Evolutionary conservation across 2,888 invertebrate species (phyloP).

Genomic region (Drosophila engyochracea): DNA sequence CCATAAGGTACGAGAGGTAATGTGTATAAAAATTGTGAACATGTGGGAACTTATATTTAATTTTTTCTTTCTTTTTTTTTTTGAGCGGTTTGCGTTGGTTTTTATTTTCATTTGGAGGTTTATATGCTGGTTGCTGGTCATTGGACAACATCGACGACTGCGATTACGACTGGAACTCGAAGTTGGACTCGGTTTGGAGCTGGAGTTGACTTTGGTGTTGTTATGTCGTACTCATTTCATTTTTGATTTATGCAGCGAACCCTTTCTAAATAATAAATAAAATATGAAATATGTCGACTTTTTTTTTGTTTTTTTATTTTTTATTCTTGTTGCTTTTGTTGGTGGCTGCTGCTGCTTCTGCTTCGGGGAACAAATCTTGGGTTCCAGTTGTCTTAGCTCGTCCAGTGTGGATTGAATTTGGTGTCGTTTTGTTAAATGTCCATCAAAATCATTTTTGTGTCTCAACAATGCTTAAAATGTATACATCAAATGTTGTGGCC

Average conservation of each 20-base stretch:
- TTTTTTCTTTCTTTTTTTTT: slow-evolving; percentile 35
- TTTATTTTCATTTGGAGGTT: slow-evolving; percentile 58
- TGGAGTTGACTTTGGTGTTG: slow-evolving; percentile 66
- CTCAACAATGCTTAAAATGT: slow-evolving; percentile 73
- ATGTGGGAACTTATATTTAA: slow-evolving; percentile 75
- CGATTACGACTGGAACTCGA: slow-evolving; percentile 16
- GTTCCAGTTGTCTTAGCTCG: slow-evolving; percentile 22
- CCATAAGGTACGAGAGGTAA: slow-evolving; percentile 66
- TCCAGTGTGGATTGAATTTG: slow-evolving; percentile 48
- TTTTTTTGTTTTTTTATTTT: slow-evolving; percentile 36
- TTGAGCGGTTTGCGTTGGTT: slow-evolving; percentile 49
- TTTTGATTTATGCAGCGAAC: slow-evolving; percentile 83
- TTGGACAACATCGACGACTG: slow-evolving; percentile 64
- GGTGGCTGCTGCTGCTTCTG: slow-evolving; percentile 11
- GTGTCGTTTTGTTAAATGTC: slow-evolving; percentile 83
- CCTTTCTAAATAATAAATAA: slow-evolving; percentile 83
- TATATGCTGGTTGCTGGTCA: slow-evolving; percentile 70
- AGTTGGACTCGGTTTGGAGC: slow-evolving; percentile 25
- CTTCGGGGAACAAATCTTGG: slow-evolving; percentile 35
- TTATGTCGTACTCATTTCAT: slow-evolving; percentile 79
- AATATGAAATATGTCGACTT: slow-evolving; percentile 81
- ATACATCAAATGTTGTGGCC: slow-evolving; percentile 72
- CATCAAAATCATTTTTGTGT: slow-evolving; percentile 82
- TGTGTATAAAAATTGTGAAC: slow-evolving; percentile 80
- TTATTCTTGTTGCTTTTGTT: slow-evolving; percentile 8